Evolutionary conservation across 2,888 invertebrate species (phyloP).

Genomic region (Scrobipalpa costella): DNA sequence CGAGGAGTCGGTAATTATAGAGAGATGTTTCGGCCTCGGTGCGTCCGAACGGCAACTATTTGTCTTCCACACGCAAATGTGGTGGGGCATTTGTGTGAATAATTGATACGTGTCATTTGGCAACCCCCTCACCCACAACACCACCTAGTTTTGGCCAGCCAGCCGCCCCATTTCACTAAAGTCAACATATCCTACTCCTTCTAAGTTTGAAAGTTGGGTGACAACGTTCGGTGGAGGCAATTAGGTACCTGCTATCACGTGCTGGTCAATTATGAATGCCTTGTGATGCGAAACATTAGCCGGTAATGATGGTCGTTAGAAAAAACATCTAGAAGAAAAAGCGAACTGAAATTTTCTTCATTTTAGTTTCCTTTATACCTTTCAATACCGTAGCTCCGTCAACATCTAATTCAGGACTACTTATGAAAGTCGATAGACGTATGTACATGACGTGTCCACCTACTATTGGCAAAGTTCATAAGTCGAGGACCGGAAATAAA

Average conservation of each 20-base stretch:
- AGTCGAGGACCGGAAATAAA: constrained; percentile 1
- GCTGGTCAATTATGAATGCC: constrained; percentile 20
- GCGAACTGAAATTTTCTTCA: not conserved
- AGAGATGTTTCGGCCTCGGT: constrained; percentile 64
- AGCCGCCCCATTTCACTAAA: constrained; percentile 43
- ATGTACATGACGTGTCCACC: not conserved
- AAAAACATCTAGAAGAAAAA: not conserved
- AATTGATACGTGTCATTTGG: constrained; percentile 81
- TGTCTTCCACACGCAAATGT: constrained; percentile 80
- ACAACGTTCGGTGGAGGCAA: constrained; percentile 24
- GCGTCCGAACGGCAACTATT: constrained; percentile 67
- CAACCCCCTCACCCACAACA: constrained; percentile 61
- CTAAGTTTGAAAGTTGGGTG: constrained; percentile 32
- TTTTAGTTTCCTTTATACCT: not conserved
- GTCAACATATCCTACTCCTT: constrained; percentile 46
- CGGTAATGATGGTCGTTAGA: constrained; percentile 14
- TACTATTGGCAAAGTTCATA: constrained; percentile 4
- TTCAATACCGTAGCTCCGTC: no score
- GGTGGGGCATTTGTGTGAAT: constrained; percentile 75
- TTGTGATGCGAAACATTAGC: constrained; percentile 19
- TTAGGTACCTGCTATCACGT: constrained; percentile 23
- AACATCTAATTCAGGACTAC: no score
- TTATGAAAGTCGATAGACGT: not conserved
- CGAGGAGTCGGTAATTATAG: constrained; percentile 62
- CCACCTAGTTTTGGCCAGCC: constrained; percentile 42